Conservation (phyloP, 2,113 vertebrate species). For the Alosa alosa region DNA sequence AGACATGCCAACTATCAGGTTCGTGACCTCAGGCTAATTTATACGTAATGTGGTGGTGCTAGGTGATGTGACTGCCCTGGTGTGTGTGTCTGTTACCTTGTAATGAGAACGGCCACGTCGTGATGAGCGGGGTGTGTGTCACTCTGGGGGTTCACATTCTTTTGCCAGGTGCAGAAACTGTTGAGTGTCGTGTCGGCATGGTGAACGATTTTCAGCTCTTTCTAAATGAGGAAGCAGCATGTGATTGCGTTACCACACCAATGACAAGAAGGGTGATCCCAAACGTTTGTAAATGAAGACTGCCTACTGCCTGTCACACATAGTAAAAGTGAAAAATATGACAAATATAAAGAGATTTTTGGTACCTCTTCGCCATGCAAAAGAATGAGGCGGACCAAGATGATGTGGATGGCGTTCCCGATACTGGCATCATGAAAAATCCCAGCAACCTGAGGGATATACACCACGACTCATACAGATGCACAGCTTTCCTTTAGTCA, state of each 20-base stretch:
- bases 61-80: constrained; percentile 24
- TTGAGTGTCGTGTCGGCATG: constrained; percentile 90
- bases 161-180: constrained; percentile 99
- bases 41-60: neutral
- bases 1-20: neutral
- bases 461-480: no score
- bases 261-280: neutral
- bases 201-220: constrained; percentile 92
- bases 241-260: neutral
- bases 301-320: no score
- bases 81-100: constrained; percentile 71
- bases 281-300: no score
- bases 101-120: constrained; percentile 89
- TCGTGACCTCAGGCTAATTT: neutral
- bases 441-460: constrained; percentile 80
- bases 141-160: constrained; percentile 91
- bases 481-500: no score
- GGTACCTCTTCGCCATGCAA: constrained; percentile 94
- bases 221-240: constrained; percentile 54
- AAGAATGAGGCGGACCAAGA: constrained; percentile 90
- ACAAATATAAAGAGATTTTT: neutral
- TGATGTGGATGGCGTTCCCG: constrained; percentile 92
- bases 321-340: no score
- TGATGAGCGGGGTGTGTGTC: constrained; percentile 94
- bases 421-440: constrained; percentile 94